These are phyloP conservation scores for Drosophila nigrodunni DNA, from an alignment of 1,140 invertebrate species.

Conservation along the genomic window DNA sequence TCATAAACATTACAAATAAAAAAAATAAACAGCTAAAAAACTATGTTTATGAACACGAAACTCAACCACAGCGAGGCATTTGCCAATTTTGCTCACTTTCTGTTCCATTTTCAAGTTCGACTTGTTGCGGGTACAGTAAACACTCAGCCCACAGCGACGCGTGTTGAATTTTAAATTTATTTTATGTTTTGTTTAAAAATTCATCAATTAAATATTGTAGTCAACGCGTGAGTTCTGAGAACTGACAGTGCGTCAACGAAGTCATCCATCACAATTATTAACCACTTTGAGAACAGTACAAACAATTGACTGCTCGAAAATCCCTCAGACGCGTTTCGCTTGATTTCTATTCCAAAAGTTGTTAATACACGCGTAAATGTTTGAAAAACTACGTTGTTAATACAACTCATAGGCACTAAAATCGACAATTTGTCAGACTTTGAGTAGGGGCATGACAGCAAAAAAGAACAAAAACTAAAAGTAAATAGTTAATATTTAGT, in stretches of 20 bases:
- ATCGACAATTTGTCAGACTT: background rate
- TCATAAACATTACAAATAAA: constrained; percentile 17
- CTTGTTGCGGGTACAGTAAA: constrained; percentile 32
- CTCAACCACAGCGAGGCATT: constrained; percentile 19
- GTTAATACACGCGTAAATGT: constrained; percentile 32
- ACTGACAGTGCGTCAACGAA: constrained; percentile 28
- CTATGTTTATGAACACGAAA: constrained; percentile 32
- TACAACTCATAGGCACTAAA: constrained; percentile 20
- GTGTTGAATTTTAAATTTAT: constrained; percentile 52
- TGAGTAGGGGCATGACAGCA: background rate
- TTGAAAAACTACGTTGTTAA: constrained; percentile 22
- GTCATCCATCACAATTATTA: constrained; percentile 56
- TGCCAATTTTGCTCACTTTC: constrained; percentile 36
- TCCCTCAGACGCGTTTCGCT: constrained; percentile 26
- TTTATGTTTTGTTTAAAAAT: no score
- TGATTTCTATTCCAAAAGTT: constrained; percentile 22
- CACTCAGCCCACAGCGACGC: constrained; percentile 12
- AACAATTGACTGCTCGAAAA: constrained; percentile 23
- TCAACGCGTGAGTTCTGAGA: constrained; percentile 14
- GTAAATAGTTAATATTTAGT: no score
- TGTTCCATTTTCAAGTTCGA: constrained; percentile 61
- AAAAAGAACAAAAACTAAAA: background rate
- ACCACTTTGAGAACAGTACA: constrained; percentile 17
- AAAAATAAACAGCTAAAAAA: constrained; percentile 8
- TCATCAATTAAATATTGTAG: constrained; percentile 8